Conservation (phyloP, 2,888 invertebrate species). For the Apotomis capreana region DNA sequence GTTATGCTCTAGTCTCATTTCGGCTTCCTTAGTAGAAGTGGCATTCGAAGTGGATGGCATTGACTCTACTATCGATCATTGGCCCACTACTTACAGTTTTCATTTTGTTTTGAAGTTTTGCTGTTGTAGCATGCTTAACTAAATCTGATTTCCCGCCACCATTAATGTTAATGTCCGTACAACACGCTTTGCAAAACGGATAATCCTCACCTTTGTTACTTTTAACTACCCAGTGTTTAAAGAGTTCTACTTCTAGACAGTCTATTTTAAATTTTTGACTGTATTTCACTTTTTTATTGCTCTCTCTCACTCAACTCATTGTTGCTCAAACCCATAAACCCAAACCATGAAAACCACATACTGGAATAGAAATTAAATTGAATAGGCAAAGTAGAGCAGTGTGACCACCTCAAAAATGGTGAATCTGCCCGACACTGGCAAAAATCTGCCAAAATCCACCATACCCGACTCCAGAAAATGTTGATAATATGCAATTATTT, state of each 20-base stretch:
- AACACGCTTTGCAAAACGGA: conserved; percentile 22
- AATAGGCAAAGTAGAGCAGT: conserved; percentile 1
- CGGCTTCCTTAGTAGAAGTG: conserved; percentile 5
- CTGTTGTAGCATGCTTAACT: not conserved
- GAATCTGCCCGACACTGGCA: too few species aligned
- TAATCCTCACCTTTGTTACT: conserved; percentile 5
- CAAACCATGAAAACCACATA: not conserved
- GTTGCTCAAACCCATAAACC: not conserved
- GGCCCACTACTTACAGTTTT: conserved; percentile 16
- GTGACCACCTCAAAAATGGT: too few species aligned
- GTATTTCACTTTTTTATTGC: not conserved
- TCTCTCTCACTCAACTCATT: too few species aligned
- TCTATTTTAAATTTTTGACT: conserved; percentile 1
- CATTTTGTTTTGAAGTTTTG: conserved; percentile 1
- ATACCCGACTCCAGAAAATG: too few species aligned
- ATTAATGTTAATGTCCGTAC: conserved; percentile 13
- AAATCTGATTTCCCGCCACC: conserved; percentile 6
- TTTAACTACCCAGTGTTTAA: conserved; percentile 11
- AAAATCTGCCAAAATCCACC: too few species aligned
- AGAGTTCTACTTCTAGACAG: not conserved
- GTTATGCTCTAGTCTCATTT: conserved; percentile 17
- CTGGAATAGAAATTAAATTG: not conserved
- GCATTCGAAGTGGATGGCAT: conserved; percentile 11
- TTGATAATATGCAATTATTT: too few species aligned
- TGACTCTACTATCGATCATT: conserved; percentile 6